Conservation (phyloP, 2,888 invertebrate genomes). For the Gari tellinella region DNA sequence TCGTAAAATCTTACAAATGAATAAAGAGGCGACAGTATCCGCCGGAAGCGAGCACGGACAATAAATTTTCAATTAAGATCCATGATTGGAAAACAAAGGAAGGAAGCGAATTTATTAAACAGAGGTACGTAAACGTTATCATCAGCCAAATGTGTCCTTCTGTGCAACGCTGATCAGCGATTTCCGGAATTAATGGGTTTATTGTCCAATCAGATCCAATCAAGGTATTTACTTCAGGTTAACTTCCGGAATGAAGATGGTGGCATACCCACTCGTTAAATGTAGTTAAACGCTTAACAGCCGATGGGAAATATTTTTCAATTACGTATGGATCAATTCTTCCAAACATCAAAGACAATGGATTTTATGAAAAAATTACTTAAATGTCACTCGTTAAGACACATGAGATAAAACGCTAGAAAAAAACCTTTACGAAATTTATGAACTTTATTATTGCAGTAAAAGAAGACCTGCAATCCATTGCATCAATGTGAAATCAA, state of each 20-base stretch:
- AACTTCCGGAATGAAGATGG: constrained; percentile 51
- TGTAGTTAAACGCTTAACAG: neutral
- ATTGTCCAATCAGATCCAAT: constrained; percentile 63
- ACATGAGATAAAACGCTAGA: too few relatives aligned
- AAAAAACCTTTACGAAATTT: too few relatives aligned
- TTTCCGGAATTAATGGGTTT: constrained; percentile 64
- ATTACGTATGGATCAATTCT: constrained; percentile 3
- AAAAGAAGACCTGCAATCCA: too few relatives aligned
- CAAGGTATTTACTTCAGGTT: constrained; percentile 61
- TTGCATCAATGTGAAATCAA: too few relatives aligned
- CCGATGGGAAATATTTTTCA: constrained; percentile 2
- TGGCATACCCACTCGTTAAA: constrained; percentile 6
- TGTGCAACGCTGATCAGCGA: constrained; percentile 50
- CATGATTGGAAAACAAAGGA: constrained; percentile 60
- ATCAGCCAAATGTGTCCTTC: constrained; percentile 56
- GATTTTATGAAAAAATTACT: too few relatives aligned
- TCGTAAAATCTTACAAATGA: constrained; percentile 56
- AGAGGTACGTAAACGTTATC: constrained; percentile 56
- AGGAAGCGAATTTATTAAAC: constrained; percentile 54
- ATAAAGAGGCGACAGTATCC: constrained; percentile 60
- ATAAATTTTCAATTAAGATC: constrained; percentile 61
- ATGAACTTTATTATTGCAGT: too few relatives aligned
- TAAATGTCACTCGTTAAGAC: too few relatives aligned
- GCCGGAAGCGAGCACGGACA: constrained; percentile 43
- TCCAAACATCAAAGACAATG: constrained; percentile 11